phyloP scores from a whole-genome alignment of 2,888 invertebrate species.

The Tipula lateralis region DNA sequence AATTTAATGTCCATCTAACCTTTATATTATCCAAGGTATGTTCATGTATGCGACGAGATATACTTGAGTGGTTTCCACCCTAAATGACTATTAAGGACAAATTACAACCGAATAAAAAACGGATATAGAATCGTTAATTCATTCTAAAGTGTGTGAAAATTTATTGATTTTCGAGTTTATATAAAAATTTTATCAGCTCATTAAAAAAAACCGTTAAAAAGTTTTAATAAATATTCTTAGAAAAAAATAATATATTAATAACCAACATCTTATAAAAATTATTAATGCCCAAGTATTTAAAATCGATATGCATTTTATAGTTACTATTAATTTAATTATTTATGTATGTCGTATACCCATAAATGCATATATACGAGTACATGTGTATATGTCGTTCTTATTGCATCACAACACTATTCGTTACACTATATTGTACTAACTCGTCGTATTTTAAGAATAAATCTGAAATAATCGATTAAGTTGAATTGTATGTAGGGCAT shows the following conservation, averaged over 20 bases:
- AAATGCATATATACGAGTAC: no score
- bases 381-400: neutral
- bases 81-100: neutral
- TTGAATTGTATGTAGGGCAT: neutral
- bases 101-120: neutral
- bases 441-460: neutral
- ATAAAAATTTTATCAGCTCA: neutral
- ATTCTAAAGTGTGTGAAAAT: neutral
- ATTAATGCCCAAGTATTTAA: neutral
- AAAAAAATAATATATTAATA: neutral
- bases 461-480: neutral
- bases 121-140: neutral
- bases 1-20: neutral
- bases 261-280: neutral
- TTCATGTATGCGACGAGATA: neutral
- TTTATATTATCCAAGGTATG: no score
- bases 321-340: neutral
- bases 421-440: neutral
- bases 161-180: neutral
- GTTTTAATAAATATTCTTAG: neutral
- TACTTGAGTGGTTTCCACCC: neutral
- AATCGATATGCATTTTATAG: neutral
- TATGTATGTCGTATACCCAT: neutral
- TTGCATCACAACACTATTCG: neutral
- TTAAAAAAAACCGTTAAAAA: conserved; percentile 20